Conservation (phyloP, 1,140 invertebrate species). For the Geopemphigus sp. region DNA sequence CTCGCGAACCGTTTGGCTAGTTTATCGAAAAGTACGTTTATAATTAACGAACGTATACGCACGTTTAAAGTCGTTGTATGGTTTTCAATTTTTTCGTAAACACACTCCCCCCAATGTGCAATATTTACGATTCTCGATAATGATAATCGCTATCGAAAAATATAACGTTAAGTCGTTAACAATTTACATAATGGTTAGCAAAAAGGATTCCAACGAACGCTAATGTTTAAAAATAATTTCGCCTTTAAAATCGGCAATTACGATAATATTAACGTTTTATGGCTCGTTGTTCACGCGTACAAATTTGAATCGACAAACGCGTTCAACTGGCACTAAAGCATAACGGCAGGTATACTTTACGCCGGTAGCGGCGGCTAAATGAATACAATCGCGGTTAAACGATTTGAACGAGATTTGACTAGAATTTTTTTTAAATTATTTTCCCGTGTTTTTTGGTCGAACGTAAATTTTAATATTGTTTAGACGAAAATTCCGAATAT, state of each 20-base stretch:
- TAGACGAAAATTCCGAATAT: too few relatives aligned
- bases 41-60: too few relatives aligned
- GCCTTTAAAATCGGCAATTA: neutral
- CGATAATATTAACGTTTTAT: neutral
- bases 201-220: neutral
- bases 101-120: neutral
- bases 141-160: neutral
- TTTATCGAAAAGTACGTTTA: too few relatives aligned
- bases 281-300: neutral
- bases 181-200: slow-evolving; percentile 25
- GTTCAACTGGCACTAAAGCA: neutral
- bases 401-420: too few relatives aligned
- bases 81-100: neutral
- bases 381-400: too few relatives aligned
- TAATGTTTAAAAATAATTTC: neutral
- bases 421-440: slow-evolving; percentile 19
- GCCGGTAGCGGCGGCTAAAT: too few relatives aligned
- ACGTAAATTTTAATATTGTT: too few relatives aligned
- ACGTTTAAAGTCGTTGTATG: slow-evolving; percentile 14
- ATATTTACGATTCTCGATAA: neutral
- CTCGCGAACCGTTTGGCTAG: too few relatives aligned
- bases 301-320: neutral
- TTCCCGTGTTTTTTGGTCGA: neutral
- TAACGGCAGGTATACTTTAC: too few relatives aligned
- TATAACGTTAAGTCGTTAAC: neutral